Evolutionary conservation across 2,113 vertebrate species (phyloP).

Genomic region (cat (Felis catus)): DNA sequence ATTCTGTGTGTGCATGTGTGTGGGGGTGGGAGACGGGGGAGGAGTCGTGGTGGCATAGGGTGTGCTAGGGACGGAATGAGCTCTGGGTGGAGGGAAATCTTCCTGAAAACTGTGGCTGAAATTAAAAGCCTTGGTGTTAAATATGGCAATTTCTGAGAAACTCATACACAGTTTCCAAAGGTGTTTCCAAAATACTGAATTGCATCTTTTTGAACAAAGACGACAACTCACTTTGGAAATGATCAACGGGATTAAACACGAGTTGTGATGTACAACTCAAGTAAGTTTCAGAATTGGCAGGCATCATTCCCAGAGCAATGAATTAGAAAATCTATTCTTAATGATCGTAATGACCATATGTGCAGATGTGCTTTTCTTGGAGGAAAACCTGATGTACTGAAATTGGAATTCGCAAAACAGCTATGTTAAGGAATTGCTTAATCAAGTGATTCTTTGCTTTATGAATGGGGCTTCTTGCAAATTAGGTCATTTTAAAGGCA

Average conservation of each 20-base stretch:
- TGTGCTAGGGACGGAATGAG: background rate
- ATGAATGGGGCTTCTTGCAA: background rate
- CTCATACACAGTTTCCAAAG: background rate
- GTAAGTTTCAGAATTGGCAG: slow-evolving; percentile 24
- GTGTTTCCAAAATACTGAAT: slow-evolving; percentile 4
- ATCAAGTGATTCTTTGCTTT: slow-evolving; percentile 14
- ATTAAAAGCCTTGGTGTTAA: background rate
- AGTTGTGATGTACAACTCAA: slow-evolving; percentile 14
- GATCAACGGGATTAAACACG: background rate
- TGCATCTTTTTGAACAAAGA: slow-evolving; percentile 17
- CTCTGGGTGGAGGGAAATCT: background rate
- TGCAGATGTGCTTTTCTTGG: slow-evolving; percentile 8
- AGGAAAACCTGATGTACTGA: background rate
- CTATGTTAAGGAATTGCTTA: slow-evolving; percentile 17
- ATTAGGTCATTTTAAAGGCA: slow-evolving; percentile 16
- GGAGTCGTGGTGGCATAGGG: background rate
- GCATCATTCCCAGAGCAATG: background rate
- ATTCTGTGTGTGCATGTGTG: background rate
- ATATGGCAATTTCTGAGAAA: slow-evolving; percentile 20
- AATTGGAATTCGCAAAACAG: slow-evolving; percentile 6
- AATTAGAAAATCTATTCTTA: slow-evolving; percentile 59
- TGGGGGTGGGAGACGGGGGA: background rate
- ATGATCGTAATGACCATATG: background rate
- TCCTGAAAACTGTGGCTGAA: background rate
- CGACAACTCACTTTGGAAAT: slow-evolving; percentile 24